Evolutionary conservation across 2,113 vertebrate species (phyloP), one percentile per base, ranked within the genome.

Genomic region (Laticauda laticaudata): DNA sequence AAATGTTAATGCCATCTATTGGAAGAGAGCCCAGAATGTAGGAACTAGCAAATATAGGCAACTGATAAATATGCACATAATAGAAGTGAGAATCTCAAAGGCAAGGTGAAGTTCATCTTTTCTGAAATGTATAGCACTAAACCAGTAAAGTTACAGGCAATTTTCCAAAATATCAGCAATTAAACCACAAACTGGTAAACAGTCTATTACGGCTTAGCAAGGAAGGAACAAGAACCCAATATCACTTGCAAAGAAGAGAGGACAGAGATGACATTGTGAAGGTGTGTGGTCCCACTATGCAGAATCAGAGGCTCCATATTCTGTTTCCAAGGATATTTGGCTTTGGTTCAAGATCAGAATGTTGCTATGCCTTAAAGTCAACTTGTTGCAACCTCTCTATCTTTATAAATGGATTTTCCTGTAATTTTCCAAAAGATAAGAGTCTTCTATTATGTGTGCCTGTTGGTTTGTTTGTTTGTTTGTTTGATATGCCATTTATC

Each of bases 1-100:
- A 39, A 75, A 93, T 81, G 91, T 96, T 97, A 94, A 95, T 93
- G 95, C 34, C 94, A 94, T 7, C 10, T 94, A 90, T 94, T 96
- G 94, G 95, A 95, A 92, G 93, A 94, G 93, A 96, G 94, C 97
- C 94, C 96, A 95, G 95, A 96, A 94, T 55, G 91, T 91, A 88
- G 95, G 9, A 86, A 92, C 86, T 87, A 95, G 64, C 93, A 95
- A 96, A 96, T 93, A 95, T 69, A 96, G 95, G 93, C 93, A 95
- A 90, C 75, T 57, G 93, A 90, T 85, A 94, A 95, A 95, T 88
- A 45, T 93, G 94, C 93, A 94, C 88, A 95, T 92, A 96, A 92
- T 86, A 88, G 93, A 90, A 81, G 87, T 94, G 91, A 94, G 95
- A 96, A 96, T 86, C 48, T 39, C 90, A 94, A 69, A 89, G 43